Evolutionary conservation across 2,113 vertebrate genomes (phyloP), one percentile per base, ranked within the genome.

Genomic region (Rhynchomys soricoides): DNA sequence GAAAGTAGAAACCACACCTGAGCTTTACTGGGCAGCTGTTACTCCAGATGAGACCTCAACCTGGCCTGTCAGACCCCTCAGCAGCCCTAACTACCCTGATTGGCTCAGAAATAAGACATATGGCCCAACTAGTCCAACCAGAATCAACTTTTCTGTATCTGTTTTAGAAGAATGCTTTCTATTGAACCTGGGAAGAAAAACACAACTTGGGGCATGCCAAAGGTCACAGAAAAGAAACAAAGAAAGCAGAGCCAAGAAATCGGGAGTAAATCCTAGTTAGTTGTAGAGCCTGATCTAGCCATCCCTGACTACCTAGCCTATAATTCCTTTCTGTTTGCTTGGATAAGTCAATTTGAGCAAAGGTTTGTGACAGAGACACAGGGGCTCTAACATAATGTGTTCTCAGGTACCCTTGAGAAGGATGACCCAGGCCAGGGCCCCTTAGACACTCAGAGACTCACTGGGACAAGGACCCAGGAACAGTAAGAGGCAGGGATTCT

Each of bases 121-220:
- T n/a, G 22, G 83, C 70, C 66, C 95, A 93, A 43, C 43, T 70
- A 79, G 66, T 88, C 88, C 81, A 90, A 45, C 45, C 50, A 55
- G 55, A 79, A 15, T 15, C 34, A 15, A 24, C 37, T 62, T 22
- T 90, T 88, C 68, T 71, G 50, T n/a, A 68, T 92, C 87, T 62
- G 55, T 90, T 93, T 91, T 19, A 93, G 77, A 95, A 93, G 19
- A 4, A 40, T 86, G 79, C 71, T 78, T 93, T 92, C 70, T 92
- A 62, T 40, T 86, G 37, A 92, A 81, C 31, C 55, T 75, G 5
- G 75, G 68, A 55, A 77, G 71, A 40, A 94, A 75, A 90, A 45
- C 19, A 48, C 74, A 94, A 55, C 22, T 21, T 34, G 74, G 62
- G 31, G 37, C 52, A 78, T 77, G 15, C 59, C 73, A 59, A 77